Percentiles rank a stretch among this genome's conserved stretches.
phyloP scores from a whole-genome alignment of 2,888 invertebrate species.

The Habrosyne pyritoides region DNA sequence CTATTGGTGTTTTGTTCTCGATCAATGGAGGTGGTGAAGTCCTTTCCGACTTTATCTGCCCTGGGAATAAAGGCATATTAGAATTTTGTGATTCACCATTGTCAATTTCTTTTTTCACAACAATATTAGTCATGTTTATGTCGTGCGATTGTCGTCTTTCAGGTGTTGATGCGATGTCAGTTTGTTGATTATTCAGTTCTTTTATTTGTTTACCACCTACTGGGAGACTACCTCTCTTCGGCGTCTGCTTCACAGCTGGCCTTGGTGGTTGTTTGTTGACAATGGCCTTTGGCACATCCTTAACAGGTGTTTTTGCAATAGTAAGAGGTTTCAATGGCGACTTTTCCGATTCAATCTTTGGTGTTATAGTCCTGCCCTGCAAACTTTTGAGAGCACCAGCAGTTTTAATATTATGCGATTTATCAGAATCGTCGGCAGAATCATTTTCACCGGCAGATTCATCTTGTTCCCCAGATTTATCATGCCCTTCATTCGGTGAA shows the following conservation, averaged over 20 bases:
- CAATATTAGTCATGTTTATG: slow-evolving; percentile 50
- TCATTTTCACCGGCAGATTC: slow-evolving; percentile 42
- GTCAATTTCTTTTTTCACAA: slow-evolving; percentile 68
- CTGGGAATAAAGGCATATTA: slow-evolving; percentile 58
- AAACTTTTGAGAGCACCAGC: slow-evolving; percentile 45
- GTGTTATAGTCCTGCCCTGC: slow-evolving; percentile 43
- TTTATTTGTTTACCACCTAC: slow-evolving; percentile 40
- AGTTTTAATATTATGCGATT: slow-evolving; percentile 28
- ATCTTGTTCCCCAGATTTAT: slow-evolving; percentile 42
- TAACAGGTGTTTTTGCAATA: slow-evolving; percentile 31
- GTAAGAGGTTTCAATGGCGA: slow-evolving; percentile 39
- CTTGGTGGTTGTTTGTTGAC: slow-evolving; percentile 46
- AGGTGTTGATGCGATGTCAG: slow-evolving; percentile 22
- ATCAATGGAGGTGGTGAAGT: slow-evolving; percentile 54
- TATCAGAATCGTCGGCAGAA: slow-evolving; percentile 47
- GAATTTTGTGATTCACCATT: slow-evolving; percentile 36
- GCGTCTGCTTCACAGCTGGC: slow-evolving; percentile 73
- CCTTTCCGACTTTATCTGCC: slow-evolving; percentile 69
- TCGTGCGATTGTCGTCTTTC: slow-evolving; percentile 53
- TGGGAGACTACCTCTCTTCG: slow-evolving; percentile 63
- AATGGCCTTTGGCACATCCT: slow-evolving; percentile 33
- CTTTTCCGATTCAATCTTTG: slow-evolving; percentile 41
- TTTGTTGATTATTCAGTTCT: slow-evolving; percentile 24
- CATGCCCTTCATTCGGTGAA: slow-evolving; percentile 48
- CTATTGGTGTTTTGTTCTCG: slow-evolving; percentile 37